Conservation (phyloP, 2,888 invertebrate species). For the Timandra comae region DNA sequence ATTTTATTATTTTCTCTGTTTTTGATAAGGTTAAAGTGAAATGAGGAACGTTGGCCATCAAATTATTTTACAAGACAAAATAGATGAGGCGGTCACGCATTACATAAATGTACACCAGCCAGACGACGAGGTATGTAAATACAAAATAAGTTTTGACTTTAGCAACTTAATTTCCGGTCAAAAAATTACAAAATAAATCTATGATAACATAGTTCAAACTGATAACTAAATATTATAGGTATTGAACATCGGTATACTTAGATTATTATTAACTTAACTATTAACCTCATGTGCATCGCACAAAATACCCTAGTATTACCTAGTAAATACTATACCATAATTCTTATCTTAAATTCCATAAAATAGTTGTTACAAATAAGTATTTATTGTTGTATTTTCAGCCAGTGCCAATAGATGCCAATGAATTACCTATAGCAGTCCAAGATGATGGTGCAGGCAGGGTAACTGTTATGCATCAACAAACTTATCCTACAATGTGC, state of each 20-base stretch:
- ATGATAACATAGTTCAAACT: too few species aligned
- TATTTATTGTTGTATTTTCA: slow-evolving; percentile 23
- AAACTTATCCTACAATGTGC: slow-evolving; percentile 56
- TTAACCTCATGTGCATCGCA: too few species aligned
- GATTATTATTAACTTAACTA: too few species aligned
- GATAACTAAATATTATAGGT: too few species aligned
- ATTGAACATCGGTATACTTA: too few species aligned
- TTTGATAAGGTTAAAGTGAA: slow-evolving; percentile 7
- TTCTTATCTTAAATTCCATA: too few species aligned
- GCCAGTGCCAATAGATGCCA: slow-evolving; percentile 60
- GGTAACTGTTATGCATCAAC: slow-evolving; percentile 63
- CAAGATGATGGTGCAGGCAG: slow-evolving; percentile 55
- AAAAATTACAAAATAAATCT: too few species aligned
- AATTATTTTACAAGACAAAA: slow-evolving; percentile 45
- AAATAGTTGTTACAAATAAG: too few species aligned
- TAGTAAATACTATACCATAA: too few species aligned
- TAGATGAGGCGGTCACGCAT: slow-evolving; percentile 66
- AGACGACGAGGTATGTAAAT: background rate
- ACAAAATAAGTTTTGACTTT: too few species aligned
- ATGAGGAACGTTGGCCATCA: slow-evolving; percentile 53
- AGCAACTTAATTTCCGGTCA: too few species aligned
- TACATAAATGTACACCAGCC: slow-evolving; percentile 60
- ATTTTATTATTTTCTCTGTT: slow-evolving; percentile 17
- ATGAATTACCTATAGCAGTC: slow-evolving; percentile 49
- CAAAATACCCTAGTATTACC: too few species aligned